A percentile compares a stretch with the other conserved stretches of the same genome.
Conservation (phyloP, 2,113 vertebrate genomes). For the Stigmatopora nigra region DNA sequence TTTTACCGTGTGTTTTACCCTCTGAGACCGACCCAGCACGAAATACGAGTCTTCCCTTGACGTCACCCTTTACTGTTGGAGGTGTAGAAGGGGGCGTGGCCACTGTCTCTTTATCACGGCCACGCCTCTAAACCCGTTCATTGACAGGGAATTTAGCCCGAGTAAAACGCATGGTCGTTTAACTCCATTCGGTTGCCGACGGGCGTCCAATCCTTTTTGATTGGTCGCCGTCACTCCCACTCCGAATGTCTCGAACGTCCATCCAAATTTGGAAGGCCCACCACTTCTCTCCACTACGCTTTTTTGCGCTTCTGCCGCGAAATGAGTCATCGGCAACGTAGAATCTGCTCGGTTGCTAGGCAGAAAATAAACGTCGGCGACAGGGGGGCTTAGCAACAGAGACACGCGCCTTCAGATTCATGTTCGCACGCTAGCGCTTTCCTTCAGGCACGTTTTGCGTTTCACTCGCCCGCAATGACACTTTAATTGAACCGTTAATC, state of each 20-base stretch:
- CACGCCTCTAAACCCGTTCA: too few relatives aligned
- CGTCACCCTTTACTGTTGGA: slow-evolving; percentile 38
- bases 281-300: too few relatives aligned
- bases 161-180: too few relatives aligned
- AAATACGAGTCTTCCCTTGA: slow-evolving; percentile 44
- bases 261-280: too few relatives aligned
- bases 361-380: slow-evolving; percentile 52
- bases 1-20: slow-evolving; percentile 41
- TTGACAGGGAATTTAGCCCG: too few relatives aligned
- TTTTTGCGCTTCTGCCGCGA: neutral
- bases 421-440: slow-evolving; percentile 4
- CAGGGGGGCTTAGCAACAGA: slow-evolving; percentile 59
- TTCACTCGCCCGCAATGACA: slow-evolving; percentile 9
- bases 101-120: too few relatives aligned
- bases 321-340: slow-evolving; percentile 52
- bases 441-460: neutral
- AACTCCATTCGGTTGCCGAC: too few relatives aligned
- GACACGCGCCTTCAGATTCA: slow-evolving; percentile 11
- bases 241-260: too few relatives aligned
- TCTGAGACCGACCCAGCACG: slow-evolving; percentile 23
- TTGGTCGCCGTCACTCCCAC: too few relatives aligned
- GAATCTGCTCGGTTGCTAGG: slow-evolving; percentile 55
- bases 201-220: too few relatives aligned
- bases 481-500: slow-evolving; percentile 12
- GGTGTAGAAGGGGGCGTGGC: too few relatives aligned